A percentile compares a stretch with the other conserved stretches of the same genome.
phyloP scores from a whole-genome alignment of 2,113 vertebrate genomes.

The Hippoglossus stenolepis region DNA sequence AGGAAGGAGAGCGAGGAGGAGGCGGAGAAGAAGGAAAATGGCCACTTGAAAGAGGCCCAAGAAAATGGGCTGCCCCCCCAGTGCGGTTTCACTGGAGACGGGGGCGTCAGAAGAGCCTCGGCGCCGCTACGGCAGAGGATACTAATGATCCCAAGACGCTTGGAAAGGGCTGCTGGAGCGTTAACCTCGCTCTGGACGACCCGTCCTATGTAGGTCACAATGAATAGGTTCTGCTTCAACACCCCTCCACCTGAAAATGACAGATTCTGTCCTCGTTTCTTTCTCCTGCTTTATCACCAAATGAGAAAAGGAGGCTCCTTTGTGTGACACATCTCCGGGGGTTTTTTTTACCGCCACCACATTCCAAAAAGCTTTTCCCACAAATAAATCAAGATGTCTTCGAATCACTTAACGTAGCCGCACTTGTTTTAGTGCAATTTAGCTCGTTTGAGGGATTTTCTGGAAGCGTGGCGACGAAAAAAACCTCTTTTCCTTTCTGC shows the following conservation, averaged over 20 bases:
- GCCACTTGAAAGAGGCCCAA: constrained; percentile 58
- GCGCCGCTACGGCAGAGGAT: constrained; percentile 46
- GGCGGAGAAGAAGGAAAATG: constrained; percentile 57
- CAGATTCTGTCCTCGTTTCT: constrained; percentile 68
- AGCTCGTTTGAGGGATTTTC: constrained; percentile 30
- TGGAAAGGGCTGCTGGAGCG: constrained; percentile 63
- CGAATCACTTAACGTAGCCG: not conserved
- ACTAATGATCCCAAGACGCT: constrained; percentile 74
- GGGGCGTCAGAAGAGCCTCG: constrained; percentile 65
- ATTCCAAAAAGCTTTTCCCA: constrained; percentile 12
- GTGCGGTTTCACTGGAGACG: constrained; percentile 51
- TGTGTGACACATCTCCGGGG: constrained; percentile 35
- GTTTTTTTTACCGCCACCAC: constrained; percentile 12
- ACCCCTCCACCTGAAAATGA: constrained; percentile 71
- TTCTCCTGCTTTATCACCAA: constrained; percentile 25
- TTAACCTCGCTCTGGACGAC: constrained; percentile 69
- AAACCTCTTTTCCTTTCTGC: not conserved
- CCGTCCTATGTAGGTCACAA: constrained; percentile 78
- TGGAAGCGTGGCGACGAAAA: not conserved
- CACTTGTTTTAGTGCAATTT: constrained; percentile 26
- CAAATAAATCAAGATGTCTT: constrained; percentile 10
- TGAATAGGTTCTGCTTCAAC: constrained; percentile 77
- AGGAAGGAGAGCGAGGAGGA: constrained; percentile 10
- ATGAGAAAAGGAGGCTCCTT: constrained; percentile 39
- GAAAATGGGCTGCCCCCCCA: constrained; percentile 59